Evolutionary conservation across 2,888 invertebrate species (phyloP).

Genomic region (Tipula lateralis): DNA sequence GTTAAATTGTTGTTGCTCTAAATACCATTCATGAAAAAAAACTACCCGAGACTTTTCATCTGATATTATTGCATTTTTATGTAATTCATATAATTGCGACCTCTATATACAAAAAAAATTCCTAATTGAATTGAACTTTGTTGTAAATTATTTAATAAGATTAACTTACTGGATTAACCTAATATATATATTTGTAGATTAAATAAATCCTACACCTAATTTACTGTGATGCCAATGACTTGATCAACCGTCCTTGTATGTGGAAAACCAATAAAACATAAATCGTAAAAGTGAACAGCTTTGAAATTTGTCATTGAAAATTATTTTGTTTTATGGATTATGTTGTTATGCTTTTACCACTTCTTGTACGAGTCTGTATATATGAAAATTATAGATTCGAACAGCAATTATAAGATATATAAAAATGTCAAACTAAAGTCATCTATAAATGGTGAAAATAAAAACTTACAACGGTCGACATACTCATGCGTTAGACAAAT

Average conservation of each 20-base stretch:
- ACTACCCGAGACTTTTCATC: too few relatives aligned
- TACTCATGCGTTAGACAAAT: not conserved
- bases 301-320: not conserved
- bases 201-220: not conserved
- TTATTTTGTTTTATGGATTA: not conserved
- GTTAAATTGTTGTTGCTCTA: too few relatives aligned
- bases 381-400: not conserved
- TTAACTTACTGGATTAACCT: not conserved
- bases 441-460: not conserved
- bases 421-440: not conserved
- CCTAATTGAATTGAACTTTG: not conserved
- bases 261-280: not conserved
- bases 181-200: not conserved
- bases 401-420: not conserved
- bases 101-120: not conserved
- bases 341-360: not conserved
- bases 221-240: not conserved
- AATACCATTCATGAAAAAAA: too few relatives aligned
- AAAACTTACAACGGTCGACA: not conserved
- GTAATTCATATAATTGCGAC: not conserved
- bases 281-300: not conserved
- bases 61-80: too few relatives aligned
- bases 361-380: not conserved
- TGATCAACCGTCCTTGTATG: not conserved
- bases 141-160: not conserved